Conservation (phyloP, 2,113 vertebrate genomes). For the Ameiurus melas region DNA sequence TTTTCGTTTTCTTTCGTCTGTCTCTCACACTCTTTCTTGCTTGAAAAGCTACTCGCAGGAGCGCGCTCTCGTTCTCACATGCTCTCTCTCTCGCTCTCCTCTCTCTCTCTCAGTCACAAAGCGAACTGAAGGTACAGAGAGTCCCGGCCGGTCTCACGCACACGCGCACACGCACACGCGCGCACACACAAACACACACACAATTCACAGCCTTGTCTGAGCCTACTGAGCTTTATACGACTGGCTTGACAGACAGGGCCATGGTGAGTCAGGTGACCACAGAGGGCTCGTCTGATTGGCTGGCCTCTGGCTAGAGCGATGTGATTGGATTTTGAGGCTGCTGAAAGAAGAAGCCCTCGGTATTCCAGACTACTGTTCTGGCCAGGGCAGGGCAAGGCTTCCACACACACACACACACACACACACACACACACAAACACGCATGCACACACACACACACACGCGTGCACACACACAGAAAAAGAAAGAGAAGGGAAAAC, state of each 20-base stretch:
- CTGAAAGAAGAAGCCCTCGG: slow-evolving; percentile 81
- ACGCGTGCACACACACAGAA: neutral
- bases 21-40: slow-evolving; percentile 5
- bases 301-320: slow-evolving; percentile 62
- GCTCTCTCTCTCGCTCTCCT: neutral
- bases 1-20: neutral
- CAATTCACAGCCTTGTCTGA: slow-evolving; percentile 72
- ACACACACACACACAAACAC: neutral
- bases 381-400: slow-evolving; percentile 66
- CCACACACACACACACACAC: neutral
- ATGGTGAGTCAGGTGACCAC: slow-evolving; percentile 83
- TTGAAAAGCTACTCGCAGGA: neutral
- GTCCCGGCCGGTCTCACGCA: slow-evolving; percentile 37
- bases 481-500: neutral
- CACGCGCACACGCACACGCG: slow-evolving; percentile 39
- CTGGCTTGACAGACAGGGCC: slow-evolving; percentile 87
- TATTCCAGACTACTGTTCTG: slow-evolving; percentile 76
- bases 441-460: neutral
- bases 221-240: slow-evolving; percentile 89
- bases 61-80: neutral
- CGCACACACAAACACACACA: slow-evolving; percentile 40
- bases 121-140: slow-evolving; percentile 48
- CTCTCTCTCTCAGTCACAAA: slow-evolving; percentile 38
- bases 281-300: slow-evolving; percentile 76
- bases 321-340: slow-evolving; percentile 81